Conservation (phyloP, 2,113 vertebrate genomes). For the Piprites chloris region DNA sequence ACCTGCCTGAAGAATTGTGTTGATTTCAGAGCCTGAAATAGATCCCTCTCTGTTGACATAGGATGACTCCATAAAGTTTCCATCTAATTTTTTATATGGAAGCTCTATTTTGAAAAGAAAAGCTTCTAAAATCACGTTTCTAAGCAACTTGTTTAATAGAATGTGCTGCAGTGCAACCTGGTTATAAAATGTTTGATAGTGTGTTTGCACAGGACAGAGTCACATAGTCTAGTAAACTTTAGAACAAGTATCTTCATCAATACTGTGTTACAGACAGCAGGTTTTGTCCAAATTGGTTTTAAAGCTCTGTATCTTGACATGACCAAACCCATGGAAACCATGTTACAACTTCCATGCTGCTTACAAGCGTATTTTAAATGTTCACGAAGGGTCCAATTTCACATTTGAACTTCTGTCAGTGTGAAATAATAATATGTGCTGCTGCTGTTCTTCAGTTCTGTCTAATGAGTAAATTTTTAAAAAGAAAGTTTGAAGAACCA, state of each 20-base stretch:
- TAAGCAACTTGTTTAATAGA: not conserved
- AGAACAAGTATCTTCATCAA: not conserved
- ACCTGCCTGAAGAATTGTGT: not conserved
- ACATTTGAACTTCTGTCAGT: not conserved
- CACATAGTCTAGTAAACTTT: not conserved
- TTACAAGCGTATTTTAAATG: not conserved
- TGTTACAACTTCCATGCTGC: not conserved
- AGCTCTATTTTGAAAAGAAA: not conserved
- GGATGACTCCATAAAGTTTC: not conserved
- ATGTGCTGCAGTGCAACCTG: not conserved
- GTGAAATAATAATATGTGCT: not conserved
- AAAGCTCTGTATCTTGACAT: not conserved
- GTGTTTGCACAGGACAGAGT: not conserved
- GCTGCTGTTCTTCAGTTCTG: not conserved
- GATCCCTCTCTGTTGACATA: not conserved
- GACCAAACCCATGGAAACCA: not conserved
- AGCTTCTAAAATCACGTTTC: not conserved
- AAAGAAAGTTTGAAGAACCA: not conserved
- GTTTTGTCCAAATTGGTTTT: not conserved
- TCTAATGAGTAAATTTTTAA: not conserved
- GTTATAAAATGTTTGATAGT: not conserved
- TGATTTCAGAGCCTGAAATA: slow-evolving; percentile 1
- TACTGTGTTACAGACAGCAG: not conserved
- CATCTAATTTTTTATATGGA: not conserved
- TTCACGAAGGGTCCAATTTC: not conserved